phyloP scores from a whole-genome alignment of 2,797 vertebrate genomes.

The Myripristis murdjan region DNA sequence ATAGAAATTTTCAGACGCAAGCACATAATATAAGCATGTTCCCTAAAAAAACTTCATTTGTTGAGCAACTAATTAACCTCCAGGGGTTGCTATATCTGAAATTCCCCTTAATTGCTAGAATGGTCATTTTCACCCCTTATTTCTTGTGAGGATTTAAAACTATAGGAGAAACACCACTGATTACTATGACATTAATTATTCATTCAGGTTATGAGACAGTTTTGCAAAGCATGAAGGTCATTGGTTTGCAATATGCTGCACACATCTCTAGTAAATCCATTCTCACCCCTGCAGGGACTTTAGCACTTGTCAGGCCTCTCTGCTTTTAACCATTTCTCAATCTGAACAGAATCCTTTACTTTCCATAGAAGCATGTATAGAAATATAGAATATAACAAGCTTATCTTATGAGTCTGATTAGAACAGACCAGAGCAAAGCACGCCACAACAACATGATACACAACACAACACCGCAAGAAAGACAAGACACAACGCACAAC shows the following conservation, averaged over 20 bases:
- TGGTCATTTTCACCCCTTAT: background rate
- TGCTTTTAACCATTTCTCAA: conserved; percentile 2
- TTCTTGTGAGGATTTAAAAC: background rate
- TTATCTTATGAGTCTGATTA: background rate
- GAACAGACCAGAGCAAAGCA: conserved; percentile 2
- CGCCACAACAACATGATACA: background rate
- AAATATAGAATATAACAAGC: no score
- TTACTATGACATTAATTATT: conserved; percentile 10
- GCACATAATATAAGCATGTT: background rate
- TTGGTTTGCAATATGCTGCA: background rate
- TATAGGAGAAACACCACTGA: background rate
- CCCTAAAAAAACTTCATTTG: background rate
- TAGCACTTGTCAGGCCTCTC: conserved; percentile 15
- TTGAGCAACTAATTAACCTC: conserved; percentile 4
- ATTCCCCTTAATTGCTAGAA: conserved; percentile 15
- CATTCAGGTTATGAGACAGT: background rate
- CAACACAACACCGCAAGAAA: background rate
- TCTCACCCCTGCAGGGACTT: background rate
- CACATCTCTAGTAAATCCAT: conserved; percentile 9
- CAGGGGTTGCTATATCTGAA: background rate
- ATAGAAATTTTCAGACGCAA: no score
- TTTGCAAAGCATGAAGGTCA: conserved; percentile 21
- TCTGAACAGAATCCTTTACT: background rate
- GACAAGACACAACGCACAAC: background rate
- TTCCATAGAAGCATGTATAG: no score